Evolutionary conservation across 1,140 invertebrate genomes (phyloP).

Genomic region (Psix sp.): DNA sequence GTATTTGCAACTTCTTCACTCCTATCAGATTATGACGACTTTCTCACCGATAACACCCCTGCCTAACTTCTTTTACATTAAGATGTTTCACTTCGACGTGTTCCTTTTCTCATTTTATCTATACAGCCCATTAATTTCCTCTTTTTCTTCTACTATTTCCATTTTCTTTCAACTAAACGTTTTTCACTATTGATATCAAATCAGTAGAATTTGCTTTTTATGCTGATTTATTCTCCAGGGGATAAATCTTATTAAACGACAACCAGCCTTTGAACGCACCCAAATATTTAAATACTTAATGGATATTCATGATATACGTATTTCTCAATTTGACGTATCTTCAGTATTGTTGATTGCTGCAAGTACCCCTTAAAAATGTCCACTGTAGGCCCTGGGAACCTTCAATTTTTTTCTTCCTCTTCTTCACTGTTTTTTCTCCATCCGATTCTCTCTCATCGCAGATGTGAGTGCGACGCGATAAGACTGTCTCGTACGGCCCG

Average conservation of each 20-base stretch:
- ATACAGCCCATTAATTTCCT: too few relatives aligned
- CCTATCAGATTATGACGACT: conserved; percentile 4
- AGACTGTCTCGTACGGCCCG: conserved; percentile 61
- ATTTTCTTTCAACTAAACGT: too few relatives aligned
- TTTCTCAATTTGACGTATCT: conserved; percentile 49
- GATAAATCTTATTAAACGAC: conserved; percentile 7
- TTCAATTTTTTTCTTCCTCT: conserved; percentile 59
- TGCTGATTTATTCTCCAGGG: too few relatives aligned
- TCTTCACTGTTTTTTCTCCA: conserved; percentile 64
- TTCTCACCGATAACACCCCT: too few relatives aligned
- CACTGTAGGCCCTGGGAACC: conserved; percentile 67
- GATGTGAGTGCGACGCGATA: conserved; percentile 71
- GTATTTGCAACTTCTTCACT: conserved; percentile 4
- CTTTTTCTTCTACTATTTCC: too few relatives aligned
- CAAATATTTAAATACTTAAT: conserved; percentile 4
- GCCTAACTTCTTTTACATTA: too few relatives aligned
- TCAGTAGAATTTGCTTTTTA: too few relatives aligned
- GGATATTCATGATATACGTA: conserved; percentile 21
- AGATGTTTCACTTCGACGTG: too few relatives aligned
- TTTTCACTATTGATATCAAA: too few relatives aligned
- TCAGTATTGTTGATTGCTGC: conserved; percentile 61
- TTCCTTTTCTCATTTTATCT: too few relatives aligned
- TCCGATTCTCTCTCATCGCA: conserved; percentile 67
- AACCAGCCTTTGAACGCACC: too few relatives aligned
- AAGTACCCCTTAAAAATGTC: conserved; percentile 52